Evolutionary conservation across 2,797 vertebrate genomes (phyloP).

Genomic region (Nannoperca australis): DNA sequence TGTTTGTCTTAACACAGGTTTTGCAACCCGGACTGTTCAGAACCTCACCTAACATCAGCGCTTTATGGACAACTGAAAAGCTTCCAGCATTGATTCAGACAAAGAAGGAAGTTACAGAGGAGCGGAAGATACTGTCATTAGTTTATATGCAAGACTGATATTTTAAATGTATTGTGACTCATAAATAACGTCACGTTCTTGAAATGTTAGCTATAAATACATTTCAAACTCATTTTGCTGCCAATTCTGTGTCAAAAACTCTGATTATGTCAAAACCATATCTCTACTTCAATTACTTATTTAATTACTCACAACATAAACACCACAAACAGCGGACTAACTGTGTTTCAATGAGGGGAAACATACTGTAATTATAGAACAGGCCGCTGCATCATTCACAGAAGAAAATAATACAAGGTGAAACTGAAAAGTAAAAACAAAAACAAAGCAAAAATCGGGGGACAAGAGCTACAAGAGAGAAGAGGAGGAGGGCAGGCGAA

Average conservation of each 20-base stretch:
- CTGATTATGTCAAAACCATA: conserved; percentile 12
- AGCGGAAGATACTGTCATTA: not conserved
- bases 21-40: conserved; percentile 4
- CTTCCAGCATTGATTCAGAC: conserved; percentile 19
- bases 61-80: conserved; percentile 34
- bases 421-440: conserved; percentile 52
- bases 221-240: conserved; percentile 12
- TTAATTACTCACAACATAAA: conserved; percentile 18
- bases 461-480: conserved; percentile 26
- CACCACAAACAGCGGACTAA: not conserved
- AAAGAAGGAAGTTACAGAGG: conserved; percentile 7
- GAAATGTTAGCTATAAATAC: not conserved
- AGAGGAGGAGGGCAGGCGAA: conserved; percentile 27
- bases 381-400: not conserved
- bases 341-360: conserved; percentile 5
- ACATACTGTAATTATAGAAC: not conserved
- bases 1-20: conserved; percentile 49
- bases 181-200: not conserved
- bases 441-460: conserved; percentile 28
- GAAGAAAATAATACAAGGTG: not conserved
- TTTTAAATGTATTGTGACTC: not conserved
- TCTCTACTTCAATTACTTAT: conserved; percentile 17
- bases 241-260: not conserved
- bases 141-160: not conserved
- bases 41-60: conserved; percentile 17